Evolutionary conservation across 2,113 vertebrate species (phyloP), one percentile per base, ranked within the genome.

Genomic region (Oreotrochilus melanogaster): DNA sequence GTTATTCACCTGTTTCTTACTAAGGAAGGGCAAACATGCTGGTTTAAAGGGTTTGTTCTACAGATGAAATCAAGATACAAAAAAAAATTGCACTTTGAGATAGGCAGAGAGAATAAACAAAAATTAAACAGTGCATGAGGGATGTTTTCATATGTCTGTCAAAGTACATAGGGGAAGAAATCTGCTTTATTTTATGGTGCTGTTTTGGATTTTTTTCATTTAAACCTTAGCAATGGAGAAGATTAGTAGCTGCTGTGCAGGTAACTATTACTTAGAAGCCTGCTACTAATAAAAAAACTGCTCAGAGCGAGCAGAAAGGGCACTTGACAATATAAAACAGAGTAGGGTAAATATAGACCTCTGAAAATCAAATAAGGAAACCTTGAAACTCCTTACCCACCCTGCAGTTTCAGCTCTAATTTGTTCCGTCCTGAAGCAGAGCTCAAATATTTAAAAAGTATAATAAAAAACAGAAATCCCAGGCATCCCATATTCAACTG

Each of bases 401-500:
- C 89, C 88, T 88, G 71, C 8, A 54, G 71, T 90, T 94, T 94
- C 88, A 88, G 65, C 88, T 92, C 75, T 90, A 96, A 97, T 95
- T 96, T 96, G 88, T 88, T 96, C 93, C 42, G 2, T 95, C 82
- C 94, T 86, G 84, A 93, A 96, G 56, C 72, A 88, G 75, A 96
- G 94, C 90, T 94, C 93, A 97, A 96, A 94, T 95, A 97, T 94
- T 96, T 95, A 0, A 71, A 64, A 89, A 94, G 82, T 80, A n/a
- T 96, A 96, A 95, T 95, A 86, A 86, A 83, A 95, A 96, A 96
- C 93, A 97, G 93, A 96, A 94, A 96, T 93, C 75, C 64, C 89
- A 93, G 51, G 93, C 95, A 97, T 97, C 86, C 72, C 51, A 3
- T 93, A 70, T 71, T 70, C 85, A 93, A 93, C 64, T 80, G 67